Evolutionary conservation across 37 sponge, comb jelly and placozoan species (phyloP).

Genomic region (Axinella damicornis): DNA sequence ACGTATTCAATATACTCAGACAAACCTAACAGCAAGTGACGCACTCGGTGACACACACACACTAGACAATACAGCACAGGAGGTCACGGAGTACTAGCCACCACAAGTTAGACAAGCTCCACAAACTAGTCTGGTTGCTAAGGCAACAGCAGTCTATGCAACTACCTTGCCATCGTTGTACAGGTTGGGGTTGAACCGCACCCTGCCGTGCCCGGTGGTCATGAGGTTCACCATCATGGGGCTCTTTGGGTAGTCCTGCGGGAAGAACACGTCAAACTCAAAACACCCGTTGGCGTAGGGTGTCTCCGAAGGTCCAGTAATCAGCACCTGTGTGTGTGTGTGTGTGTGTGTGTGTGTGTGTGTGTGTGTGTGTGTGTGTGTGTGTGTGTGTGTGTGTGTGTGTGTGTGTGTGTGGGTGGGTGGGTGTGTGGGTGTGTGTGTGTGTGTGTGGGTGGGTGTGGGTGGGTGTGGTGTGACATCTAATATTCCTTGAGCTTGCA

Average conservation of each 20-base stretch:
- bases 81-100: too few relatives aligned
- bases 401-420: too few relatives aligned
- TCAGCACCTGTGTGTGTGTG: constrained; percentile 80
- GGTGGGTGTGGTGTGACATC: too few relatives aligned
- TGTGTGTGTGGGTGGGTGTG: too few relatives aligned
- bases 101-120: too few relatives aligned
- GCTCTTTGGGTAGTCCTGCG: constrained; percentile 76
- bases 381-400: too few relatives aligned
- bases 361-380: constrained; percentile 6
- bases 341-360: constrained; percentile 6
- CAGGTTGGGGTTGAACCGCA: constrained; percentile 95
- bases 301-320: constrained; percentile 91
- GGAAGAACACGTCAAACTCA: constrained; percentile 91
- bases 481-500: too few relatives aligned
- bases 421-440: too few relatives aligned
- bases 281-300: constrained; percentile 96
- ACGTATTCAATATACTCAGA: constrained; percentile 92
- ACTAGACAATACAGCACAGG: too few relatives aligned
- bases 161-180: constrained; percentile 93
- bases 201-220: constrained; percentile 86
- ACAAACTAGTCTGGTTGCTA: too few relatives aligned
- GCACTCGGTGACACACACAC: not conserved
- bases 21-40: constrained; percentile 65
- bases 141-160: too few relatives aligned
- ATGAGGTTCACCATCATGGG: constrained; percentile 91